Evolutionary conservation across 2,797 vertebrate species (phyloP), one percentile per base, ranked within the genome.

Genomic region (Oreortyx pictus): DNA sequence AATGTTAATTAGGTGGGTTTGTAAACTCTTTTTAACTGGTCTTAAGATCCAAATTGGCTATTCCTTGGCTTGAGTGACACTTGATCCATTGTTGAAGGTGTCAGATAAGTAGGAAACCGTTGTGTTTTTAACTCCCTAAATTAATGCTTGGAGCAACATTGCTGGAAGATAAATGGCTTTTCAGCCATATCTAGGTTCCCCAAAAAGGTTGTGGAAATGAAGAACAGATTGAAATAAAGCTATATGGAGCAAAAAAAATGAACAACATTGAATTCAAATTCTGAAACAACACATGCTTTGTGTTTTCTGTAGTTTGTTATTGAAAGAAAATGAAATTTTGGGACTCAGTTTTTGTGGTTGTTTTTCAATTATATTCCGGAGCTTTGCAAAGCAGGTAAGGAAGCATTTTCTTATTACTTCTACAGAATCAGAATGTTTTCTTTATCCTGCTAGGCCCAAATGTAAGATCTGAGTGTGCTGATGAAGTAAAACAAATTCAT

Each of bases 401-500:
- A 90, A 78, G 4, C 3, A 4, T 41, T 76, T 27, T 24, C 24
- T 86, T 77, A 60, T 14, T n/a, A 14, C 8, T n/a, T 46, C 75
- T 76, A 19, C 2, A n/a, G 74, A 83, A 89, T 72, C 8, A 12
- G 22, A 72, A 52, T 44, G 50, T 85, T 89, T 81, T 31, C 27
- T 78, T 78, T 82, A 70, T 23, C 7, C 8, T 61, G 27, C 49
- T 75, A 67, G 67, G 56, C 47, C 14, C 29, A 47, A 86, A 66
- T 25, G 4, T 24, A 59, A 73, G 37, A 64, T 43, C 56, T 64
- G 41, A 80, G 71, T 0, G 0, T 74, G 66, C 61, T 52, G 70
- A 49, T 90, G 66, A 62, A 83, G 43, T 70, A 88, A 90, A 77
- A 90, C 71, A 19, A 79, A 75, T 88, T 78, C 23, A 64, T 72